Conservation (phyloP, 2,797 vertebrate species). For the Falco columbarius region DNA sequence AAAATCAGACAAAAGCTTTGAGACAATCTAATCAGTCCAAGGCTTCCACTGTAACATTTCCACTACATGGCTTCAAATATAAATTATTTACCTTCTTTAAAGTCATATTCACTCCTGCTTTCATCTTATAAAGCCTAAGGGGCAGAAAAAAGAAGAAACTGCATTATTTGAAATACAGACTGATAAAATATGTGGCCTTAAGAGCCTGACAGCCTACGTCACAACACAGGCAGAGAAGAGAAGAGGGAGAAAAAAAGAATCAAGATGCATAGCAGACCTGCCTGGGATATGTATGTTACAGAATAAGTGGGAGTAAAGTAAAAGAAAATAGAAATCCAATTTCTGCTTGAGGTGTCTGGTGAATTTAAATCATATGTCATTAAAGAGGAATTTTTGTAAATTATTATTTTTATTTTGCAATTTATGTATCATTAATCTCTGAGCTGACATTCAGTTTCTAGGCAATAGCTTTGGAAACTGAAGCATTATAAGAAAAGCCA, state of each 20-base stretch:
- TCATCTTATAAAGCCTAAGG: neutral
- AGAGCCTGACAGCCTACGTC: neutral
- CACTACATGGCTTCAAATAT: neutral
- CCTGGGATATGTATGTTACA: neutral
- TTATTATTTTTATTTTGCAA: neutral
- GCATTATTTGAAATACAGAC: constrained; percentile 1
- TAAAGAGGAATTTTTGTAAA: neutral
- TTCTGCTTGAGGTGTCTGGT: neutral
- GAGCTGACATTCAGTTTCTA: neutral
- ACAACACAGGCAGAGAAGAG: neutral
- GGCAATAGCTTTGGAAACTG: neutral
- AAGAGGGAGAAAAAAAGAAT: neutral
- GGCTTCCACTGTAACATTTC: neutral
- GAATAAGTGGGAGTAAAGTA: neutral
- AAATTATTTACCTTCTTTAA: constrained; percentile 31
- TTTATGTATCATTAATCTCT: neutral
- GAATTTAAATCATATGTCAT: neutral
- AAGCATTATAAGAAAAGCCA: neutral
- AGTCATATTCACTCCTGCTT: neutral
- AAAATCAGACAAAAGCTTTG: neutral
- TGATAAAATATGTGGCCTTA: neutral
- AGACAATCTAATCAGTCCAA: constrained; percentile 16
- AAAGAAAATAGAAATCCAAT: constrained; percentile 11
- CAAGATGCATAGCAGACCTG: neutral
- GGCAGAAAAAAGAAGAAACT: neutral